These are phyloP conservation scores for Anguilla megastoma DNA, from an alignment of 2,797 vertebrate genomes.

Conservation along the genomic window DNA sequence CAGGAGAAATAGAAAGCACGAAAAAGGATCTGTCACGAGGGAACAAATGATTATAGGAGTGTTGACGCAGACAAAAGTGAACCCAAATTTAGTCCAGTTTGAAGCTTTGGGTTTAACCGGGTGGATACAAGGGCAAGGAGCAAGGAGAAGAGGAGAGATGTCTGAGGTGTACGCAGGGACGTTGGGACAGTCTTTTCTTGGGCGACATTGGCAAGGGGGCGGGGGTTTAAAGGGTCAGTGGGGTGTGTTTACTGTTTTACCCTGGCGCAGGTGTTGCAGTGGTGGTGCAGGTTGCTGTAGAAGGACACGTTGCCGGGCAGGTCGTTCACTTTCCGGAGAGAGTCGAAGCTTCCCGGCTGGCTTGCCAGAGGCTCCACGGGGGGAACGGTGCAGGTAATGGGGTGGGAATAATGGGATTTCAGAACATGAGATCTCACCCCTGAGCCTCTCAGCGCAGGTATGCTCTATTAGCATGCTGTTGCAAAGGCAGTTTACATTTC, in stretches of 20 bases:
- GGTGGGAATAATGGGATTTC: constrained; percentile 26
- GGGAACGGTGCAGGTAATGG: constrained; percentile 62
- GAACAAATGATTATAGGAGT: neutral
- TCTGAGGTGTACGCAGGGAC: neutral
- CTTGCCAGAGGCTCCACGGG: constrained; percentile 65
- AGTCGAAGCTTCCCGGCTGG: constrained; percentile 69
- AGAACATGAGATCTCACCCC: neutral
- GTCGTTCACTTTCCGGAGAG: constrained; percentile 66
- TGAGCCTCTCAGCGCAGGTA: neutral
- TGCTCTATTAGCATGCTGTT: neutral
- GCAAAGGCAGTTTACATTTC: neutral
- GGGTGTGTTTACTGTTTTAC: constrained; percentile 57
- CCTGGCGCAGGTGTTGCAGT: constrained; percentile 71
- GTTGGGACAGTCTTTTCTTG: constrained; percentile 21
- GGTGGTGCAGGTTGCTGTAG: constrained; percentile 67
- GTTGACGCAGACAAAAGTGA: constrained; percentile 18
- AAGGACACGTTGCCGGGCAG: constrained; percentile 62
- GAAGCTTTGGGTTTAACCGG: neutral
- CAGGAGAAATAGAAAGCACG: neutral
- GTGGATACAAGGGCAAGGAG: neutral
- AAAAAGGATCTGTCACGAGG: neutral
- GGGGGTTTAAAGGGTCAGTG: neutral
- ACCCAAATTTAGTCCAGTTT: neutral
- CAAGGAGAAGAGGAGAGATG: constrained; percentile 30
- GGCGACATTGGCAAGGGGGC: neutral